Evolutionary conservation across 2,113 vertebrate genomes (phyloP), one percentile per base, ranked within the genome.

Genomic region (Jaculus jaculus): DNA sequence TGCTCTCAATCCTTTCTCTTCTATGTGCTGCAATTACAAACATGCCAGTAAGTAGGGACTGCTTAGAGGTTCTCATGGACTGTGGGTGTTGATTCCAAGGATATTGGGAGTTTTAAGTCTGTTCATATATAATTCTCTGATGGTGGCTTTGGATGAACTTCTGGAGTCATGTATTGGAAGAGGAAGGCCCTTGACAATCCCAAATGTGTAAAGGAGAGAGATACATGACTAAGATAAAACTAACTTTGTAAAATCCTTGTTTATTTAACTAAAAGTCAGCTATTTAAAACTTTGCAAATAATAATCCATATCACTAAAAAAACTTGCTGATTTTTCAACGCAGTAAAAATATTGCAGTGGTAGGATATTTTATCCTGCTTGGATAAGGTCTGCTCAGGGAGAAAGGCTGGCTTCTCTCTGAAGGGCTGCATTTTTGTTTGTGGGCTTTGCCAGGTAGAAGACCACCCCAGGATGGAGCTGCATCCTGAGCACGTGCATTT

Each of bases 401-500:
- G 65, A 87, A 71, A 89, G 68, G 13, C 17, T 26, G 58, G 39
- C 8, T 47, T 69, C 32, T 87, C 18, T 93, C 94, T 79, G 91
- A 61, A 11, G 32, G 34, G 21, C 21, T 80, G 21, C n/a, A 28
- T 85, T 94, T 54, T 74, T 85, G 28, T 30, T 28, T 84, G 47
- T 73, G 74, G 11, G n/a, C 86, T 92, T 92, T 95, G 65, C 34
- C 15, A 7, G 61, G 18, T 66, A 63, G 58, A 92, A 93, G 79
- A 68, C 90, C 85, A 86, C 23, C 23, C 47, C 75, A 87, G 68
- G 54, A 75, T 42, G 92, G 65, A 85, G 72, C 69, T 84, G 63
- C 77, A 95, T 95, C 75, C 89, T 94, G 89, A 80, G 58, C 23
- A 93, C 37, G 79, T 88, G 63, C 89, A 92, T 93, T 93, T 97